Evolutionary conservation across 2,888 invertebrate genomes (phyloP).

Genomic region (Orgyia antiqua): DNA sequence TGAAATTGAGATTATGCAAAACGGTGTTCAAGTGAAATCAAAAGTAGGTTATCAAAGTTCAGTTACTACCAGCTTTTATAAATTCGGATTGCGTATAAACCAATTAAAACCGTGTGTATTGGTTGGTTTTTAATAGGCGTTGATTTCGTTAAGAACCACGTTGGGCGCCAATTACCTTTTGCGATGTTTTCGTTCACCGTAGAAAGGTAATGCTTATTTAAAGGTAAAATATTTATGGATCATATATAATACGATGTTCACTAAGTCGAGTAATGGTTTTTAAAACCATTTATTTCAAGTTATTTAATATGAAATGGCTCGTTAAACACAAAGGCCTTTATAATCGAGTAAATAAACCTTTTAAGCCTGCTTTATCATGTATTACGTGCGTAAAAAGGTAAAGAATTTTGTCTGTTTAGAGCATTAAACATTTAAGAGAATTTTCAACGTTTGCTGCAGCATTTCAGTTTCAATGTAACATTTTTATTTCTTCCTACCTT

Average conservation of each 20-base stretch:
- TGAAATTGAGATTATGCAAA: slow-evolving; percentile 13
- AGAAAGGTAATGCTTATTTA: slow-evolving; percentile 6
- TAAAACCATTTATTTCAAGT: slow-evolving; percentile 19
- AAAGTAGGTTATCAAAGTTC: no score
- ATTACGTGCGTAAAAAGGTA: slow-evolving; percentile 35
- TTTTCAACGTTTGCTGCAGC: slow-evolving; percentile 12
- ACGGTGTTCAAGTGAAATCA: slow-evolving; percentile 10
- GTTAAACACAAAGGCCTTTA: slow-evolving; percentile 33
- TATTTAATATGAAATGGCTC: slow-evolving; percentile 25
- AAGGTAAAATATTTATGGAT: slow-evolving; percentile 10
- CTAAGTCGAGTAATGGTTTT: slow-evolving; percentile 13
- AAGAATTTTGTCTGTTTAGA: slow-evolving; percentile 17
- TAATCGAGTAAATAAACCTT: slow-evolving; percentile 37
- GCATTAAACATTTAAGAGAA: slow-evolving; percentile 17
- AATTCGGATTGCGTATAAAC: no score
- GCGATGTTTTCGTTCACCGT: no score
- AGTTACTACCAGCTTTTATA: no score
- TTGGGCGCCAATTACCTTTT: slow-evolving; percentile 26
- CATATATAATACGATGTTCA: no score
- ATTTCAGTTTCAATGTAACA: slow-evolving; percentile 13
- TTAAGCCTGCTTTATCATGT: slow-evolving; percentile 27
- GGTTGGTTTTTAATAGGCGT: slow-evolving; percentile 14
- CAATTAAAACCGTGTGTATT: no score
- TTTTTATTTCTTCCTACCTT: slow-evolving; percentile 5
- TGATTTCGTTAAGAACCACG: slow-evolving; percentile 27